Conservation (phyloP, 2,888 invertebrate genomes). For the Machimus atricapillus region DNA sequence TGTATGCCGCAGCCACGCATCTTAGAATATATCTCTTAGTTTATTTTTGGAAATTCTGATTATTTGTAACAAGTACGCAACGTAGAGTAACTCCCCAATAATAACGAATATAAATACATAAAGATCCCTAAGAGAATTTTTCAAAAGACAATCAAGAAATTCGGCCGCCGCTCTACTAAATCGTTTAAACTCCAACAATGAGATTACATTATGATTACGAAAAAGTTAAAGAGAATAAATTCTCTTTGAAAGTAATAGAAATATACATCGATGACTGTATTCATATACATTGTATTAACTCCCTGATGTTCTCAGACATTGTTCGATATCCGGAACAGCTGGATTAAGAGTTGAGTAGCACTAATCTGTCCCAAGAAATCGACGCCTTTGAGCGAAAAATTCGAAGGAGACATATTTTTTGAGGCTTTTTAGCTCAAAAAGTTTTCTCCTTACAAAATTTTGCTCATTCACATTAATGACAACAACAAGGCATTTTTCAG, state of each 20-base stretch:
- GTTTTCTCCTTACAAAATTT: background rate
- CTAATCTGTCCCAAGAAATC: conserved; percentile 62
- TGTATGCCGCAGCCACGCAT: conserved; percentile 65
- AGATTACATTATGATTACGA: conserved; percentile 29
- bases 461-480: background rate
- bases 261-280: background rate
- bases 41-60: conserved; percentile 32
- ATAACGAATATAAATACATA: background rate
- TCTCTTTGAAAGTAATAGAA: background rate
- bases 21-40: conserved; percentile 51
- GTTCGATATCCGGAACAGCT: background rate
- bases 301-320: background rate
- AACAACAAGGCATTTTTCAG: background rate
- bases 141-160: background rate
- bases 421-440: background rate
- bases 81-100: conserved; percentile 18
- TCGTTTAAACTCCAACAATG: background rate
- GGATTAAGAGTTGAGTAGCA: conserved; percentile 48
- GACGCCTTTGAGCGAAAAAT: conserved; percentile 53
- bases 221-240: background rate
- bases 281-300: background rate
- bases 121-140: conserved; percentile 3
- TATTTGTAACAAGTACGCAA: conserved; percentile 22
- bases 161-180: background rate
- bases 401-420: background rate